Evolutionary conservation across 2,888 invertebrate species (phyloP).

Genomic region (Aspidapion aeneum): DNA sequence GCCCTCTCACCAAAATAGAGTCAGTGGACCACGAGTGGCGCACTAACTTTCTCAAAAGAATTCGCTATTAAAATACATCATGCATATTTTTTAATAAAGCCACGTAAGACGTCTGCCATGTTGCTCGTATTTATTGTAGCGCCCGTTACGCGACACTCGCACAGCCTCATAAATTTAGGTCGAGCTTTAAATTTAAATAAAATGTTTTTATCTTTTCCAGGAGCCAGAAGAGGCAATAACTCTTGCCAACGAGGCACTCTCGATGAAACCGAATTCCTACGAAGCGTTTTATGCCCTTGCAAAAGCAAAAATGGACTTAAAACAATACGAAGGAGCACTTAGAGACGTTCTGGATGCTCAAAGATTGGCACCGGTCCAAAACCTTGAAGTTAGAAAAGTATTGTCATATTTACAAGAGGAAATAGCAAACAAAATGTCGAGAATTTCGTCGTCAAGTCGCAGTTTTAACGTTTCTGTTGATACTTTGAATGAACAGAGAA

Average conservation of each 20-base stretch:
- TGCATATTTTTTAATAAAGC: too few species aligned
- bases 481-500: conserved; percentile 42
- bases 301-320: conserved; percentile 77
- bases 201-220: too few species aligned
- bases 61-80: too few species aligned
- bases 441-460: conserved; percentile 34
- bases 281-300: conserved; percentile 92
- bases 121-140: too few species aligned
- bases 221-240: conserved; percentile 84
- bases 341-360: conserved; percentile 81
- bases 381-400: conserved; percentile 69
- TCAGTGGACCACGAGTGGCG: too few species aligned
- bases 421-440: conserved; percentile 55
- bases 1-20: too few species aligned
- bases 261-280: conserved; percentile 81
- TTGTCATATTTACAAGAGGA: conserved; percentile 74
- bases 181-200: too few species aligned
- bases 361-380: conserved; percentile 66
- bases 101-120: too few species aligned
- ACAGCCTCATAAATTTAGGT: too few species aligned
- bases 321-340: conserved; percentile 69
- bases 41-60: too few species aligned
- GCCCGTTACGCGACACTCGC: too few species aligned
- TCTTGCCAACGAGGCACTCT: conserved; percentile 81
- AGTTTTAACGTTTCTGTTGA: conserved; percentile 46